phyloP scores from a whole-genome alignment of 92 coral and sea anemone species.

The Parazoanthus swiftii region DNA sequence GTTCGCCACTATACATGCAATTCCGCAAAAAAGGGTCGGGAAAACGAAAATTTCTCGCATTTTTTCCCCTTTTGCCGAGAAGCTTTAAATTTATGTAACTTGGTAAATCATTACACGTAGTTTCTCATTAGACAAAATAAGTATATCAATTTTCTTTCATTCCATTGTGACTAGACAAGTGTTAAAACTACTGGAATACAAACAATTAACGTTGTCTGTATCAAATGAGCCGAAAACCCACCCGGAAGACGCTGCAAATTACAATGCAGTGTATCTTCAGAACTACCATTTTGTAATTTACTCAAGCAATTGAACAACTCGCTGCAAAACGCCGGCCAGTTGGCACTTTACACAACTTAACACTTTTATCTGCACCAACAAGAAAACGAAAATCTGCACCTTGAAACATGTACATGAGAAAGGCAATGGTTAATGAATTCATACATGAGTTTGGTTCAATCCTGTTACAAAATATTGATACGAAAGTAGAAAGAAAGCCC shows the following conservation, averaged over 20 bases:
- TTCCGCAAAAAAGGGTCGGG: too few species aligned
- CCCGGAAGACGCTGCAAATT: neutral
- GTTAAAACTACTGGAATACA: neutral
- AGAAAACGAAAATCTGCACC: neutral
- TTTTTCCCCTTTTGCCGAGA: neutral
- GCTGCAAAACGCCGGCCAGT: neutral
- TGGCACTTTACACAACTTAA: neutral
- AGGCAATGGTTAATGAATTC: neutral
- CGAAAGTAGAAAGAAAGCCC: slow-evolving; percentile 13
- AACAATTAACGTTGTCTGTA: neutral
- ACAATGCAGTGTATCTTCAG: too few species aligned
- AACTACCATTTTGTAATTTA: neutral
- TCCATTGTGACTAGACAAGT: neutral
- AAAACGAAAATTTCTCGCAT: too few species aligned
- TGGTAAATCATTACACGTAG: too few species aligned
- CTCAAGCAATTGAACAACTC: neutral
- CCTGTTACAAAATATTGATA: neutral
- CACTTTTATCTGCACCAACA: neutral
- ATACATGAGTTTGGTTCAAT: neutral
- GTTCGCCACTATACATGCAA: too few species aligned
- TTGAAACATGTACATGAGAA: neutral
- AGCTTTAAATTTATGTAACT: too few species aligned
- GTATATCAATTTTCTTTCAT: neutral
- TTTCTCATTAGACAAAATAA: neutral
- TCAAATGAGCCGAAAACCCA: neutral